Base-by-base conservation (phyloP, 2,797 vertebrate genomes). In the Heliangelus exortis region DNA sequence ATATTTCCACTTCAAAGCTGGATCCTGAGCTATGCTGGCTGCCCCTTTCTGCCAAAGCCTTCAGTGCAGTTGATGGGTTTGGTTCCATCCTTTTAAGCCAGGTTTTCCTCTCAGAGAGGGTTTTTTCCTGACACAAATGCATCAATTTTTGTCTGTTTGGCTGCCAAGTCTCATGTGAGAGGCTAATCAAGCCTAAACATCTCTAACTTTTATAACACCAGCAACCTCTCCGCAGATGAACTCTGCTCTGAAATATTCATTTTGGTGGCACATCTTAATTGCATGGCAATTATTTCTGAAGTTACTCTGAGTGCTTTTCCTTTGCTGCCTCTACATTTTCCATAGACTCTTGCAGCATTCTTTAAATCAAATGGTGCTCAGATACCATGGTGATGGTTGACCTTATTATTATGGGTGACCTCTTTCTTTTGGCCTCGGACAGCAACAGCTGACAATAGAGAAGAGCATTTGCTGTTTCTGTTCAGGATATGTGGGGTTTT, bases 371-470 rank as follows among this genome's bases (percentile, higher is more conserved):
- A 92, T 22, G 74, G 87, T 82, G 85, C 89, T 96, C 95, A 96
- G 95, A 93, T 94, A 96, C 96, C 96, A 96, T 97, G 93, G 95
- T 96, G 96, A 95, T 97, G 74, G 93, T 92, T 96, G 96, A 96
- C 93, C 93, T 94, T 92, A 95, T 95, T 94, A 92, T 96, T 92
- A 93, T 91, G 89, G 89, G 77, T 97, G 93, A 84, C 92, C 96
- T 95, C 91, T 87, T 96, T 87, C 91, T 88, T 95, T 80, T 87
- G 95, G 93, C 95, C 85, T 90, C 57, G 1, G 92, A 96, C 87
- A 94, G 87, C 83, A 31, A 36, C 55, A 83, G 93, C 91, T 96
- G 93, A 87, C 85, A 94, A 96, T 33, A 92, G 95, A 54, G 71
- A 57, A 16, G 73, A 88, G 53, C 67, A 11, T 57, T 90, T 77